phyloP scores from a whole-genome alignment of 1,140 invertebrate genomes.

The Scaptomyza graminum region DNA sequence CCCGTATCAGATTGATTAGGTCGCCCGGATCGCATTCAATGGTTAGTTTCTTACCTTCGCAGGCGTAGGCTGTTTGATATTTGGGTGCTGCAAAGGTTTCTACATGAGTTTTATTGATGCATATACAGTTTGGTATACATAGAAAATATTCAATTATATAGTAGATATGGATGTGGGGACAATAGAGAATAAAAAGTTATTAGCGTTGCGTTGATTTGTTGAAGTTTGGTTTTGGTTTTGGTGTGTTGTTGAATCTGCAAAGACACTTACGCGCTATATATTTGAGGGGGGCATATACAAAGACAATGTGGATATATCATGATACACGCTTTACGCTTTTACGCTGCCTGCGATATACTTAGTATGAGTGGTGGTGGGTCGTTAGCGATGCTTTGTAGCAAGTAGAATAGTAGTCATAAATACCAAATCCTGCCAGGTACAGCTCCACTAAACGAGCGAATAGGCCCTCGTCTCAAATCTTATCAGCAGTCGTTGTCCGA shows the following conservation, averaged over 20 bases:
- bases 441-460: conserved; percentile 20
- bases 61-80: conserved; percentile 96
- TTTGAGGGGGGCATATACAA: conserved; percentile 34
- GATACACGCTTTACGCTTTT: conserved; percentile 70
- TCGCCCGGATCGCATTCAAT: conserved; percentile 94
- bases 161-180: conserved; percentile 39
- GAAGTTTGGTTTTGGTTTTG: conserved; percentile 79
- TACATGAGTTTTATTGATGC: conserved; percentile 35
- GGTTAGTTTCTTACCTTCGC: conserved; percentile 94
- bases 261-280: conserved; percentile 68
- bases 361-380: conserved; percentile 71
- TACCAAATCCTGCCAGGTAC: conserved; percentile 71
- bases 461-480: neutral
- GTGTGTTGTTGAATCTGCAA: conserved; percentile 66
- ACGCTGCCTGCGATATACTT: conserved; percentile 73
- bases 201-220: conserved; percentile 72
- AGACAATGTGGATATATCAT: conserved; percentile 43
- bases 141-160: conserved; percentile 2
- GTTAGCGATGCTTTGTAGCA: conserved; percentile 72
- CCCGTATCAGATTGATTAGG: conserved; percentile 95
- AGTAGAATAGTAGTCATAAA: conserved; percentile 81
- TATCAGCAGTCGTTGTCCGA: conserved; percentile 6
- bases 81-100: conserved; percentile 84
- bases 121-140: neutral
- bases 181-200: conserved; percentile 52